phyloP scores from a whole-genome alignment of 2,888 invertebrate species.

The Drosophila nr. perissopoda region DNA sequence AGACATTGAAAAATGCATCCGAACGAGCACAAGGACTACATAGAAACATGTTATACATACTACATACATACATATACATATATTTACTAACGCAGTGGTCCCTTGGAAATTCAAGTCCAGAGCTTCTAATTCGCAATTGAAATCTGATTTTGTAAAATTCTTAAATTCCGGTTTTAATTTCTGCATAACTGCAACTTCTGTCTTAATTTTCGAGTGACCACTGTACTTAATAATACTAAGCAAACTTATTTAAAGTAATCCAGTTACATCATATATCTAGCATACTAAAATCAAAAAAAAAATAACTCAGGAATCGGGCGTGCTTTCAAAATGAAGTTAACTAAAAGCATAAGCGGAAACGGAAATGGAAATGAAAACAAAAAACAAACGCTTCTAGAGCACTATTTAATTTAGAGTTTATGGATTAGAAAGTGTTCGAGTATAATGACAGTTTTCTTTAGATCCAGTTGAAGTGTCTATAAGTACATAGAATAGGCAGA shows the following conservation, averaged over 20 bases:
- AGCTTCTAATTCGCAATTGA: neutral
- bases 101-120: neutral
- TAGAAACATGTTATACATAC: slow-evolving; percentile 19
- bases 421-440: slow-evolving; percentile 39
- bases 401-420: slow-evolving; percentile 12
- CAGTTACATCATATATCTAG: slow-evolving; percentile 20
- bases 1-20: slow-evolving; percentile 25
- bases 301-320: slow-evolving; percentile 45
- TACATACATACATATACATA: neutral
- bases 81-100: neutral
- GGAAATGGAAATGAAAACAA: slow-evolving; percentile 26
- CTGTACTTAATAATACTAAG: slow-evolving; percentile 3
- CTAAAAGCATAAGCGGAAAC: slow-evolving; percentile 52
- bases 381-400: slow-evolving; percentile 25
- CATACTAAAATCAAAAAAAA: slow-evolving; percentile 16
- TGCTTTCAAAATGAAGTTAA: slow-evolving; percentile 44
- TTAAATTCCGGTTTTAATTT: neutral
- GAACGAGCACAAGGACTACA: slow-evolving; percentile 41
- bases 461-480: slow-evolving; percentile 33
- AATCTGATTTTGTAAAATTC: neutral
- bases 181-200: neutral
- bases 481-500: slow-evolving; percentile 35
- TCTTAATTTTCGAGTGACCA: neutral
- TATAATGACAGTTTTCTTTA: slow-evolving; percentile 47
- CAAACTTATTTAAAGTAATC: slow-evolving; percentile 7